A percentile compares a stretch with the other conserved stretches of the same genome.
Conservation (phyloP, 2,113 vertebrate genomes). For the Oxyruncus cristatus region DNA sequence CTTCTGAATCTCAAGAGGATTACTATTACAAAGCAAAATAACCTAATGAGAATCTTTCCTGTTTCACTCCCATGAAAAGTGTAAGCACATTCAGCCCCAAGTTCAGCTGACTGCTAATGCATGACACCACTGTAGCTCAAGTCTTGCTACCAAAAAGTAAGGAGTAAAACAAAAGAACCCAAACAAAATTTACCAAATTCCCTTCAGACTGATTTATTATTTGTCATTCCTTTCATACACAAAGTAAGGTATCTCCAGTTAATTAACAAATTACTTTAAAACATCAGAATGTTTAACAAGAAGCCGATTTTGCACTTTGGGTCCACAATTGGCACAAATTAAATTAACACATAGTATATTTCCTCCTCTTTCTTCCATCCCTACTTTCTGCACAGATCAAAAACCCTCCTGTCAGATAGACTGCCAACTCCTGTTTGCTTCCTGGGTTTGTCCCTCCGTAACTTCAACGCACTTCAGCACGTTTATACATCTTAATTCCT, state of each 20-base stretch:
- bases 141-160: background rate
- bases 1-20: background rate
- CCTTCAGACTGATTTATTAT: background rate
- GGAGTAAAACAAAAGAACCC: background rate
- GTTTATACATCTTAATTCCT: rapidly evolving
- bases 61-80: background rate
- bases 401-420: rapidly evolving
- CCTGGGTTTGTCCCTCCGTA: background rate
- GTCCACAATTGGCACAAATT: background rate
- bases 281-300: background rate
- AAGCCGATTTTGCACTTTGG: background rate
- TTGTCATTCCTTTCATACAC: background rate
- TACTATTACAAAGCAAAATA: background rate
- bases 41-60: background rate
- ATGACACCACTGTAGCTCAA: background rate
- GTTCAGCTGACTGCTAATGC: background rate
- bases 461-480: background rate
- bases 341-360: background rate
- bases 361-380: background rate
- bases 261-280: background rate
- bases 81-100: background rate
- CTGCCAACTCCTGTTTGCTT: background rate
- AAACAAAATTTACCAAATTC: background rate
- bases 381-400: background rate
- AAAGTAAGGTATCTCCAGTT: background rate